Evolutionary conservation across 1,140 invertebrate species (phyloP).

Genomic region (Pseudachorutes palmiensis): DNA sequence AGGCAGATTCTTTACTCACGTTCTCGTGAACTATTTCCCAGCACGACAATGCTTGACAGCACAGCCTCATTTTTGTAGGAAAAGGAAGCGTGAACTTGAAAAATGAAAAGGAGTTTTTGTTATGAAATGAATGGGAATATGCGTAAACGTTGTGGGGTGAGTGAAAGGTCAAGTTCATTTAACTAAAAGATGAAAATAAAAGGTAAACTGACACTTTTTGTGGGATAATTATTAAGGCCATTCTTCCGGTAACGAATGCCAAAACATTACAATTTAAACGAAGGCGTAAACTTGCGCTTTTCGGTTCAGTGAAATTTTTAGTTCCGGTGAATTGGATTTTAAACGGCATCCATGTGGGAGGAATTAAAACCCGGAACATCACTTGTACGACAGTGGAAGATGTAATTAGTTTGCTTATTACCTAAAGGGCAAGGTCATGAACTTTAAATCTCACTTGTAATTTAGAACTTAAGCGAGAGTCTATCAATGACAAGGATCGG

Average conservation of each 20-base stretch:
- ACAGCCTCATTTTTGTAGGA: background rate
- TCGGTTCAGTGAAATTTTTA: constrained; percentile 1
- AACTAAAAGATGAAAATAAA: background rate
- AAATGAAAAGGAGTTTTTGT: background rate
- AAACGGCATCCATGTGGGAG: too few species aligned
- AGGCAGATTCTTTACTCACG: background rate
- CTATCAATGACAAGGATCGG: too few species aligned
- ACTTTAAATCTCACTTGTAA: too few species aligned
- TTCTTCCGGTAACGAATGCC: too few species aligned
- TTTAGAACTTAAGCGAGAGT: too few species aligned
- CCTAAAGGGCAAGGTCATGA: too few species aligned
- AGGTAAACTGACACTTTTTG: background rate
- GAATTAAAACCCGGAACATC: too few species aligned
- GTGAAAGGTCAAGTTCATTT: background rate
- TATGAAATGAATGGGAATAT: too few species aligned
- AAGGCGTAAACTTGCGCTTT: background rate
- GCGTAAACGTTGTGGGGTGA: background rate
- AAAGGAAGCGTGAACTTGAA: background rate
- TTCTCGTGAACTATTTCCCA: background rate
- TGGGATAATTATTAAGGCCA: background rate
- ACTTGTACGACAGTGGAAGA: too few species aligned
- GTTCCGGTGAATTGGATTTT: too few species aligned
- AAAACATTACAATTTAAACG: too few species aligned
- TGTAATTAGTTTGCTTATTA: too few species aligned
- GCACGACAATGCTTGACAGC: background rate